Evolutionary conservation across 1,140 invertebrate species (phyloP).

Genomic region (Brachionus calyciflorus): DNA sequence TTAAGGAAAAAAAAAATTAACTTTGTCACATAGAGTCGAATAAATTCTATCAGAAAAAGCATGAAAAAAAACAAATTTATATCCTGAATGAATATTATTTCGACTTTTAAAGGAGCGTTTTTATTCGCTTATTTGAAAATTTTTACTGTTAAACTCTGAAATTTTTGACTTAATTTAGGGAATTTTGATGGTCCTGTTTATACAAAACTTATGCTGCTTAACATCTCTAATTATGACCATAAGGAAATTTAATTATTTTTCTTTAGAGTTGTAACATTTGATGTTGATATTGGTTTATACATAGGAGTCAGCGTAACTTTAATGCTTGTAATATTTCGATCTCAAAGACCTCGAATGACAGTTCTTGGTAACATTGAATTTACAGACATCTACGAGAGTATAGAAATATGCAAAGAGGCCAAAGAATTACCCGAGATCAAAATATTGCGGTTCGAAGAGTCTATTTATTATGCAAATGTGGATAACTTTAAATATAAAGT

Average conservation of each 20-base stretch:
- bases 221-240: no score
- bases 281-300: conserved; percentile 76
- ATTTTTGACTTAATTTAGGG: no score
- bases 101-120: no score
- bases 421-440: conserved; percentile 58
- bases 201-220: no score
- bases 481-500: conserved; percentile 49
- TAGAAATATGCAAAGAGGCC: conserved; percentile 52
- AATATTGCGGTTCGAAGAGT: conserved; percentile 59
- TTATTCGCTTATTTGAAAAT: no score
- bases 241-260: conserved; percentile 63
- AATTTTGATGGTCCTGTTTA: no score
- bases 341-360: conserved; percentile 38
- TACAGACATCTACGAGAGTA: conserved; percentile 59
- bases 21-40: no score
- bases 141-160: no score
- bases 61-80: no score
- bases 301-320: conserved; percentile 72
- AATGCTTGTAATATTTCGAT: conserved; percentile 66
- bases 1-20: no score
- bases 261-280: conserved; percentile 76
- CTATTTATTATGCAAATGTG: conserved; percentile 59
- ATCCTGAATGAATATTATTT: no score
- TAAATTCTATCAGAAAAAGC: no score
- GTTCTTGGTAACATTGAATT: conserved; percentile 56